These are phyloP conservation scores for Psittacula derbiana DNA, from an alignment of 2,797 vertebrate genomes.

Conservation along the genomic window DNA sequence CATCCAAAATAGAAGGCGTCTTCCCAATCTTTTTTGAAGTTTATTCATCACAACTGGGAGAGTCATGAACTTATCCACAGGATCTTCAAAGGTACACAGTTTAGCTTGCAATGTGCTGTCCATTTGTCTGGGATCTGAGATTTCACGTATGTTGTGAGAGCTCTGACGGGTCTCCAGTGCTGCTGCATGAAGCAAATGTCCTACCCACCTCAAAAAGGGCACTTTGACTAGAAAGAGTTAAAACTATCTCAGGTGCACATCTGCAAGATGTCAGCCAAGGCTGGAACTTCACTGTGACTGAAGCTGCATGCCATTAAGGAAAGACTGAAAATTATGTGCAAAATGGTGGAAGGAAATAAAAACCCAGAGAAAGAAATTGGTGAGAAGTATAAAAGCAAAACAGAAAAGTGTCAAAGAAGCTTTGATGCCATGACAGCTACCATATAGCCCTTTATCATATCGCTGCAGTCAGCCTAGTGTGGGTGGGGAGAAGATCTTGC, in stretches of 20 bases:
- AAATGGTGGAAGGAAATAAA: neutral
- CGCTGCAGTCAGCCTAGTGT: neutral
- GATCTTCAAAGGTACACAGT: neutral
- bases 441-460: neutral
- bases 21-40: neutral
- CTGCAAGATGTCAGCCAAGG: neutral
- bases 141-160: neutral
- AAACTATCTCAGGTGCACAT: neutral
- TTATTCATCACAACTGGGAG: neutral
- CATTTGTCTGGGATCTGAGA: neutral
- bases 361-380: neutral
- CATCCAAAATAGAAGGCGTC: neutral
- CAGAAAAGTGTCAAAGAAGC: neutral
- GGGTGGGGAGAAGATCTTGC: neutral
- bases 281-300: neutral
- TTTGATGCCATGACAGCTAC: conserved; percentile 35
- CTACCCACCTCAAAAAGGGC: neutral
- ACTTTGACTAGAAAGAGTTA: neutral
- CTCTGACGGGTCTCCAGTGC: neutral
- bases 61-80: neutral
- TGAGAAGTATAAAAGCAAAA: conserved; percentile 21
- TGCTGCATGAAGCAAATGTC: neutral
- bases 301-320: neutral
- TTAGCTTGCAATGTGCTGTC: neutral
- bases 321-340: neutral